phyloP scores from a whole-genome alignment of 2,797 vertebrate genomes.

The Chelidonichthys spinosus region DNA sequence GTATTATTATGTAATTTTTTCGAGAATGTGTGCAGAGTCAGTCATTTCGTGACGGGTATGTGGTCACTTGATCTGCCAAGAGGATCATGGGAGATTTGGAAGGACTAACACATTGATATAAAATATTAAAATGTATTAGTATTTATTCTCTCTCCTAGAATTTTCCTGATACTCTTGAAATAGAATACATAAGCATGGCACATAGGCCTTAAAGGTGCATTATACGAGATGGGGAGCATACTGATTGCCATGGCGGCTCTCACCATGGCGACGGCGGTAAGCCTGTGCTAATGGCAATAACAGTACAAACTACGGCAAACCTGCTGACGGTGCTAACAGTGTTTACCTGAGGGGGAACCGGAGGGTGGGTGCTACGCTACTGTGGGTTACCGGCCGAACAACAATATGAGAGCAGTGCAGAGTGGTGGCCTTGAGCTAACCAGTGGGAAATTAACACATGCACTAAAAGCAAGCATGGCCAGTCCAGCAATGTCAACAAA shows the following conservation, averaged over 20 bases:
- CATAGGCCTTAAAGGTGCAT: not conserved
- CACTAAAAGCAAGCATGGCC: no score
- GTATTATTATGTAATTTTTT: constrained; percentile 23
- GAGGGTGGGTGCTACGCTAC: no score
- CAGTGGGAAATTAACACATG: no score
- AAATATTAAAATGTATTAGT: not conserved
- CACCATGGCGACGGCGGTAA: not conserved
- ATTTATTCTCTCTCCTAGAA: not conserved
- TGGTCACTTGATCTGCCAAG: not conserved
- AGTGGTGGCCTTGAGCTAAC: no score
- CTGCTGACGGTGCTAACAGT: no score
- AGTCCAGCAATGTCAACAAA: no score
- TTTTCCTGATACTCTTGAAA: not conserved
- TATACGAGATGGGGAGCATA: no score
- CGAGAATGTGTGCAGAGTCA: not conserved
- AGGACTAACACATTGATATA: constrained; percentile 2
- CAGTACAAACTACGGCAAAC: no score
- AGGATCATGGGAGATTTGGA: constrained; percentile 6
- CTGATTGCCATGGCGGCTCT: no score
- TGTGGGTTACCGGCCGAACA: no score
- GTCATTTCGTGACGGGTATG: not conserved
- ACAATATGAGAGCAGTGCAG: no score
- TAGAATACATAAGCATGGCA: not conserved
- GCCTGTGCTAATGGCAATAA: not conserved
- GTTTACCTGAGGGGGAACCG: no score